Evolutionary conservation across 2,113 vertebrate species (phyloP).

Genomic region (Numenius arquata): DNA sequence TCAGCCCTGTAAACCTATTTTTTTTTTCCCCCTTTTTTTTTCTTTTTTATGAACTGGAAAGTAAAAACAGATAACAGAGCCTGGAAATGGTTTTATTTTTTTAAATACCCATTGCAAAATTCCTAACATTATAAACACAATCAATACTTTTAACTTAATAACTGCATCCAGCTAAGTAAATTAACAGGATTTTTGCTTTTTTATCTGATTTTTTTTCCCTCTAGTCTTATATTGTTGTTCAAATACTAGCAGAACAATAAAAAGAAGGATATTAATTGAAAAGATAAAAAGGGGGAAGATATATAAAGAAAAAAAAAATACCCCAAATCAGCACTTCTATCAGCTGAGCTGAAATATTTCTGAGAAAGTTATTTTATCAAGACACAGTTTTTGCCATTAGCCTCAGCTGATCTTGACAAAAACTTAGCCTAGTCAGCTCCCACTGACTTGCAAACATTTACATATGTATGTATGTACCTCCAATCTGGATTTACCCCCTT

Average conservation of each 20-base stretch:
- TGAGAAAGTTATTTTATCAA: neutral
- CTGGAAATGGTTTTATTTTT: neutral
- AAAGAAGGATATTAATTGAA: neutral
- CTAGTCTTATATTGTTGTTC: neutral
- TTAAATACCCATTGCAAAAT: neutral
- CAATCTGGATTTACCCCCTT: neutral
- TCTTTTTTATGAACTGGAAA: constrained; percentile 7
- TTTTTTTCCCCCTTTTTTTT: neutral
- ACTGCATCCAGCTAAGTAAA: neutral
- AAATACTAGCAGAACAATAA: neutral
- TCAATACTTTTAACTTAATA: neutral
- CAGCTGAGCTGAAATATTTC: constrained; percentile 17
- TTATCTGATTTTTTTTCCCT: neutral
- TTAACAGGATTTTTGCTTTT: neutral
- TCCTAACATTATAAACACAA: neutral
- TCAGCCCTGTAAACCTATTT: constrained; percentile 16
- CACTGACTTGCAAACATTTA: neutral
- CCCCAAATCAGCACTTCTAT: neutral
- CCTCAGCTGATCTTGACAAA: neutral
- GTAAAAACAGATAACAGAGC: neutral
- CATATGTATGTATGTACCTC: neutral
- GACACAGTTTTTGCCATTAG: neutral
- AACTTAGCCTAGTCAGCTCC: neutral
- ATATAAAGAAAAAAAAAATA: neutral
- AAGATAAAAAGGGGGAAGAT: neutral